A percentile compares a stretch with the other conserved stretches of the same genome.
These are phyloP conservation scores for Trichopoda pennipes DNA, from an alignment of 2,888 invertebrate genomes.

Conservation along the genomic window DNA sequence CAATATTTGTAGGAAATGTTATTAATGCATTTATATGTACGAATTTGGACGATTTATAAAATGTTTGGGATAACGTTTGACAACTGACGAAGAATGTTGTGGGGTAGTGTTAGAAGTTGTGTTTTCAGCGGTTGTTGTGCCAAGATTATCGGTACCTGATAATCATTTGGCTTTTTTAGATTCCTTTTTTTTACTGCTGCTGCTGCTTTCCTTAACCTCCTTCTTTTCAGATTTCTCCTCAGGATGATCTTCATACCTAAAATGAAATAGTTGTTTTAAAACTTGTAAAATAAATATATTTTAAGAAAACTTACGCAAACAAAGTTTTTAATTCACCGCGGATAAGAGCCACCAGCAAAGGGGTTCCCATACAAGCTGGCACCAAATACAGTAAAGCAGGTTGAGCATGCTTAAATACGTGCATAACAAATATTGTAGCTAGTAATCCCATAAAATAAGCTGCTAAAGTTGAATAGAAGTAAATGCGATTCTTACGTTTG, in stretches of 20 bases:
- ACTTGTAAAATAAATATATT: neutral
- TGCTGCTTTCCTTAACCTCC: constrained; percentile 76
- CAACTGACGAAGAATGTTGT: constrained; percentile 57
- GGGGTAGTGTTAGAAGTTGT: constrained; percentile 43
- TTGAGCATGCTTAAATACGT: constrained; percentile 98
- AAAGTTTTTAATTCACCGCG: constrained; percentile 94
- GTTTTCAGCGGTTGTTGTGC: constrained; percentile 31
- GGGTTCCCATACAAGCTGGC: constrained; percentile 96
- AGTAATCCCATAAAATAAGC: constrained; percentile 97
- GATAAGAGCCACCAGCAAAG: constrained; percentile 91
- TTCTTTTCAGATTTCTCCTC: constrained; percentile 81
- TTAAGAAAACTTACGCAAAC: constrained; percentile 88
- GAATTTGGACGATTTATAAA: constrained; percentile 67
- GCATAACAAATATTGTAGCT: constrained; percentile 98
- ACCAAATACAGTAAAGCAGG: constrained; percentile 98
- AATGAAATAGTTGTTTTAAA: constrained; percentile 67
- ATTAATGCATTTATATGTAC: constrained; percentile 56
- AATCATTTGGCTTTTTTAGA: constrained; percentile 79
- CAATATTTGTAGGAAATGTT: constrained; percentile 12
- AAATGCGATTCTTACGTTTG: constrained; percentile 89
- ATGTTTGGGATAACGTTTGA: constrained; percentile 67
- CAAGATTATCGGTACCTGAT: constrained; percentile 37
- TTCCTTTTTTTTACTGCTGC: constrained; percentile 79
- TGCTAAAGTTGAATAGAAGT: constrained; percentile 94
- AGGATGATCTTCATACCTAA: constrained; percentile 87